Base-by-base conservation (phyloP, 2,888 invertebrate genomes). In the Acanthoscelides obtectus region DNA sequence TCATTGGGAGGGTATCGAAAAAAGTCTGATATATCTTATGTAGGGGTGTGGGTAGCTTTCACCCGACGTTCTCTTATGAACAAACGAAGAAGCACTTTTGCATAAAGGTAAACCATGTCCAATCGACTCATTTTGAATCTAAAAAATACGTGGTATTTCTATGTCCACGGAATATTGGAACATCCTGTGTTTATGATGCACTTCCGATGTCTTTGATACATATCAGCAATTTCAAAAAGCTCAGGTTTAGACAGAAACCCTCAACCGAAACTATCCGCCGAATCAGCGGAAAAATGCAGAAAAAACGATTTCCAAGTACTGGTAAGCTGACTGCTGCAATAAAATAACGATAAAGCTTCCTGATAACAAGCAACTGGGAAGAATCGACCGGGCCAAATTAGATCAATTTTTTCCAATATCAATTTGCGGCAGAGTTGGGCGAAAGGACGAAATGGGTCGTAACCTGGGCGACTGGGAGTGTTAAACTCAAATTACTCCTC, bases 401-500 rank as follows among this genome's bases (percentile, higher is more conserved):
- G 45, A 45, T 45, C 45, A 45, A 45, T 45, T 45, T 45, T 45
- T 45, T 45, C 45, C 45, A 45, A 45, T 45, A 45, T 45, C 45
- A 45, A 45, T 45, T 45, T 45, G 45, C 45, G 45, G 45, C 17
- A 70, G 69, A 69, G 68, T 65, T 25, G 69, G 66, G 71, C 71
- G 25, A 17, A 67, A 45, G 68, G 70, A 70, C 69, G 65, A 69
- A 72, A 68, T 70, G 69, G 70, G 73, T 70, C 70, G 70, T 71
- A 73, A 71, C 69, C 73, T 71, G 71, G 75, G 74, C 75, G 67
- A 67, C 22, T 71, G 80, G 78, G 79, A 81, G 79, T 78, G 81
- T 80, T 81, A 80, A 80, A 79, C 80, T 79, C 79, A 80, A 81
- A 81, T 82, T 81, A 80, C 81, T 81, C 82, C 81, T 78, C 74